phyloP scores from a whole-genome alignment of 1,140 invertebrate genomes.

The Helicoverpa armigera region DNA sequence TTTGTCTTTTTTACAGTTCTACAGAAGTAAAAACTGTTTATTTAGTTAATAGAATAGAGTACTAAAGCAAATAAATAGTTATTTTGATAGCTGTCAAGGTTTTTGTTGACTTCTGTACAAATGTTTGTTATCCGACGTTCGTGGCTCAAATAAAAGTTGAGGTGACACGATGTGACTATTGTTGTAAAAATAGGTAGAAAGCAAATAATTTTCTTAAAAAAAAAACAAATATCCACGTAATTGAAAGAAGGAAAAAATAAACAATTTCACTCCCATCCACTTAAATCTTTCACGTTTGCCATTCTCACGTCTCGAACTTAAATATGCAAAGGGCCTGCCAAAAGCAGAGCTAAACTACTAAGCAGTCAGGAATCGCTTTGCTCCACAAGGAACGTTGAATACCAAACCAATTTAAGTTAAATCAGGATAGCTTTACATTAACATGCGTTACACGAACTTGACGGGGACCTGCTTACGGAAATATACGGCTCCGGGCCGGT shows the following conservation, averaged over 20 bases:
- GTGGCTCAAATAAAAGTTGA: too few species aligned
- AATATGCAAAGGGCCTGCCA: conserved; percentile 30
- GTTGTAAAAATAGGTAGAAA: too few species aligned
- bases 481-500: neutral
- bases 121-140: neutral
- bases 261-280: neutral
- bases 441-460: conserved; percentile 30
- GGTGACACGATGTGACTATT: too few species aligned
- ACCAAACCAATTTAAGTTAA: conserved; percentile 18
- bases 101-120: neutral
- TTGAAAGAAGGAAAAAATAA: too few species aligned
- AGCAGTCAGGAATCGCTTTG: neutral
- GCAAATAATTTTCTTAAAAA: neutral
- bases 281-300: conserved; percentile 5
- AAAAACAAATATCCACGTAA: too few species aligned
- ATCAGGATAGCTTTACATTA: conserved; percentile 3
- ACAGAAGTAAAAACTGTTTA: neutral
- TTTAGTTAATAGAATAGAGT: neutral
- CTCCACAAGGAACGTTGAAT: neutral
- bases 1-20: neutral
- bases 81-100: neutral
- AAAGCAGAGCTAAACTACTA: neutral
- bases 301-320: conserved; percentile 8
- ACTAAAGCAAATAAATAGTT: too few species aligned
- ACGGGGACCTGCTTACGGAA: conserved; percentile 7